These are phyloP conservation scores for Himalopsyche anomala DNA, from an alignment of 2,888 invertebrate genomes.

Conservation along the genomic window DNA sequence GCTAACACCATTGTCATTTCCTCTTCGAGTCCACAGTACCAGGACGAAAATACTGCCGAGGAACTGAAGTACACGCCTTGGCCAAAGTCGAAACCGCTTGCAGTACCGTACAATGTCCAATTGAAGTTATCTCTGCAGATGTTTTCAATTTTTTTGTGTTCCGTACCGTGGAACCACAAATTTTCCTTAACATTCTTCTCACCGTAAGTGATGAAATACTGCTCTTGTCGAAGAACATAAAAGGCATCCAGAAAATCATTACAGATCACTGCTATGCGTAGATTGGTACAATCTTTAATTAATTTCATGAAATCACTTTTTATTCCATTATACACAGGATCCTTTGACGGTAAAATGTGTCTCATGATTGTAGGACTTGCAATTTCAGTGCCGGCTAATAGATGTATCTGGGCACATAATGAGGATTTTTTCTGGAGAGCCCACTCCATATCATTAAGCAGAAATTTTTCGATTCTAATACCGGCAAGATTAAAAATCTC, in stretches of 20 bases:
- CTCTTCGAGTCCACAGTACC: not conserved
- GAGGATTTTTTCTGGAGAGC: not conserved
- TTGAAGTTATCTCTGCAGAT: slow-evolving; percentile 68
- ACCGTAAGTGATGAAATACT: slow-evolving; percentile 60
- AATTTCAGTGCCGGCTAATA: not conserved
- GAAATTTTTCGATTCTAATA: not conserved
- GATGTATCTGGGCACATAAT: not conserved
- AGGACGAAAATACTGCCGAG: not conserved
- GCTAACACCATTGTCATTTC: not conserved
- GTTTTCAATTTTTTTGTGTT: slow-evolving; percentile 64
- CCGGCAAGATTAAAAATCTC: not conserved
- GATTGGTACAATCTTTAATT: not conserved
- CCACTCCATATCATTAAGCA: not conserved
- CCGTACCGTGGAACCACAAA: slow-evolving; percentile 68
- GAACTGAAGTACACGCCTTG: not conserved
- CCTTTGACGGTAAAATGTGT: not conserved
- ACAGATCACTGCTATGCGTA: not conserved
- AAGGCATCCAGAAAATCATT: slow-evolving; percentile 32
- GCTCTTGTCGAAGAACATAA: slow-evolving; percentile 65
- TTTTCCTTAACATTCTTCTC: slow-evolving; percentile 61
- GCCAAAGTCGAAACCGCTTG: not conserved
- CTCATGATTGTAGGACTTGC: not conserved
- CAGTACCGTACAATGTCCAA: slow-evolving; percentile 66
- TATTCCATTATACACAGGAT: not conserved
- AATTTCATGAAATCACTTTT: not conserved